These are phyloP conservation scores for Alviniconcha strummeri DNA, from an alignment of 2,888 invertebrate species.

Conservation along the genomic window DNA sequence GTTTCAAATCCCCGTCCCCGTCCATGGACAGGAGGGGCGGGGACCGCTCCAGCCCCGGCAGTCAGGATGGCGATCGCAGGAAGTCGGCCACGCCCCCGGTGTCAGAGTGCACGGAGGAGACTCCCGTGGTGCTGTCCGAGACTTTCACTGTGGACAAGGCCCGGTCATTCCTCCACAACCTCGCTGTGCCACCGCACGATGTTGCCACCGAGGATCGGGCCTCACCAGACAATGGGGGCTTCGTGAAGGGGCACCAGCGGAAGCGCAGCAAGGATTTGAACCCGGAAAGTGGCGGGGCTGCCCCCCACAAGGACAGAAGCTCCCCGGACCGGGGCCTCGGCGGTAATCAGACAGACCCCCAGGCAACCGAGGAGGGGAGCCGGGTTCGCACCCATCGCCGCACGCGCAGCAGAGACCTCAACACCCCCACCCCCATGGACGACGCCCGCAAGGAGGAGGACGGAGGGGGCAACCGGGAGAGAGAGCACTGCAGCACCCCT, in stretches of 20 bases:
- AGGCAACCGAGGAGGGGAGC: conserved; percentile 22
- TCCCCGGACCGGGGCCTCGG: conserved; percentile 1
- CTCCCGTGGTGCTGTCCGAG: conserved; percentile 47
- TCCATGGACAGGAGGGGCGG: conserved; percentile 16
- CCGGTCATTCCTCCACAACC: conserved; percentile 48
- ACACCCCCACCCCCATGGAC: conserved; percentile 13
- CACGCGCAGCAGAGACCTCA: conserved; percentile 51
- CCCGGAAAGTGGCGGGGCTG: conserved; percentile 16
- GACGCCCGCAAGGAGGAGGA: conserved; percentile 40
- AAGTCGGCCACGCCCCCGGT: background rate
- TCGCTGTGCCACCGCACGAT: background rate
- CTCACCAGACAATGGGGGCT: conserved; percentile 19
- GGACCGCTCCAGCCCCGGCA: conserved; percentile 9
- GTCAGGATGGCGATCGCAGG: conserved; percentile 10
- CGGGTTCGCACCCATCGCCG: conserved; percentile 43
- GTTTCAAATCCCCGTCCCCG: conserved; percentile 18
- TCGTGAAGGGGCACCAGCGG: conserved; percentile 43
- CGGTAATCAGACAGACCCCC: background rate
- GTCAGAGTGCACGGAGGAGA: conserved; percentile 26
- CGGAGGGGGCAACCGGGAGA: conserved; percentile 20
- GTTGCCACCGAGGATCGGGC: background rate
- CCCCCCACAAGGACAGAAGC: conserved; percentile 7
- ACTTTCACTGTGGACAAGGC: conserved; percentile 61
- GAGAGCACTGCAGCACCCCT: conserved; percentile 40
- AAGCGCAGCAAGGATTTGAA: conserved; percentile 51